Conservation (phyloP, 2,888 invertebrate species). For the Pimpla rufipes region DNA sequence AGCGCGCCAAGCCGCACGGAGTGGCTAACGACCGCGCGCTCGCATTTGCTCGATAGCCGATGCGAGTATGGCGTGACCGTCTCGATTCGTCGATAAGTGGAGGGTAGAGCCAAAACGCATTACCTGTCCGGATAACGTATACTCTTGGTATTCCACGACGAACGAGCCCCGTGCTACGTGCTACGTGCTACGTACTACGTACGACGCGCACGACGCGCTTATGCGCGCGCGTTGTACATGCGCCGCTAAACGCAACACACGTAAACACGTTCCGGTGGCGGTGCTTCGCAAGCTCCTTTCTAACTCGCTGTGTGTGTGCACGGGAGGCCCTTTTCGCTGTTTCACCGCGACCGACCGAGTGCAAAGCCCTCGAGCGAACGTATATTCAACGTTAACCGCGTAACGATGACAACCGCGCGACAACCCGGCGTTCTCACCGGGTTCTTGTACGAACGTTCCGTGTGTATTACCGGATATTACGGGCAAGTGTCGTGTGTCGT, state of each 20-base stretch:
- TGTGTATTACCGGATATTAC: not conserved
- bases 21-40: constrained; percentile 36
- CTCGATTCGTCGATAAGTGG: constrained; percentile 63
- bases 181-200: not conserved
- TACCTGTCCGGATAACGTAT: constrained; percentile 53
- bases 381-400: constrained; percentile 64
- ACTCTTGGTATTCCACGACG: constrained; percentile 42
- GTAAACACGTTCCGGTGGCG: constrained; percentile 2
- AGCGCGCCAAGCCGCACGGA: not conserved
- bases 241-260: constrained; percentile 46
- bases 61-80: constrained; percentile 68
- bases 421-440: constrained; percentile 25
- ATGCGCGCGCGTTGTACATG: constrained; percentile 13
- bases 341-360: constrained; percentile 23
- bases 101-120: constrained; percentile 60
- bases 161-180: constrained; percentile 30
- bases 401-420: constrained; percentile 65
- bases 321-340: constrained; percentile 56
- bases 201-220: not conserved
- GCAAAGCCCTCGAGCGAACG: constrained; percentile 52
- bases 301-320: constrained; percentile 35
- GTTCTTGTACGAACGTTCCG: not conserved
- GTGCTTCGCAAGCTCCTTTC: constrained; percentile 63
- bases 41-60: constrained; percentile 65
- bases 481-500: not conserved